phyloP scores from a whole-genome alignment of 1,140 invertebrate genomes.

The Semibalanus balanoides region DNA sequence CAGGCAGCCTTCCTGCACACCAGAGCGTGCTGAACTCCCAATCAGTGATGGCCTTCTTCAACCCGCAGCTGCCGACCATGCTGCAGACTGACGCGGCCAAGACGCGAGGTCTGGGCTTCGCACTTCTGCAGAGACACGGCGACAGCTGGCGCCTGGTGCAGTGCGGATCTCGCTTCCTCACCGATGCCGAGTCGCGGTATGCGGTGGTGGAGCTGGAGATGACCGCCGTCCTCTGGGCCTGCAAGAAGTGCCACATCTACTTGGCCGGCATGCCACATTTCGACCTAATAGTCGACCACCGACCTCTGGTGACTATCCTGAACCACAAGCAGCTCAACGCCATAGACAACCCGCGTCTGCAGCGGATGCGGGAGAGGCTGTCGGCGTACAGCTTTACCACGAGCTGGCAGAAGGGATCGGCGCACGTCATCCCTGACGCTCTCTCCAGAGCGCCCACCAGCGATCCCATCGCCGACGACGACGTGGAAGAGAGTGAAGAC shows the following conservation, averaged over 20 bases:
- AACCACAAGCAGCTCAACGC: conserved; percentile 12
- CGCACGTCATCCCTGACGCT: no score
- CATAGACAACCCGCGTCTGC: conserved; percentile 17
- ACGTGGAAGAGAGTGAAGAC: no score
- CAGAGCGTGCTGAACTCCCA: no score
- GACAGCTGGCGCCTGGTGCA: conserved; percentile 15
- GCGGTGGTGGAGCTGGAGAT: conserved; percentile 16
- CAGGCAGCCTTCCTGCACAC: no score
- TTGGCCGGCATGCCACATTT: conserved; percentile 16
- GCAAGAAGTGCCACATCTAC: no score
- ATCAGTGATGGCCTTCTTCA: no score
- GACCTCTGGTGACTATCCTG: conserved; percentile 13
- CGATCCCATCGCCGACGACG: no score
- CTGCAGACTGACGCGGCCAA: conserved; percentile 15
- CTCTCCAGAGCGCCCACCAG: no score
- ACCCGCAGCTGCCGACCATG: no score
- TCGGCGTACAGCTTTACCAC: conserved; percentile 12
- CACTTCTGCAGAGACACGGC: conserved; percentile 13
- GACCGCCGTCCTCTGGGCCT: conserved; percentile 17
- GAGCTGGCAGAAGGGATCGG: no score
- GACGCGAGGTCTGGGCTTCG: conserved; percentile 16
- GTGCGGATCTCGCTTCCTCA: conserved; percentile 13
- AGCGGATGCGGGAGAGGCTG: conserved; percentile 15
- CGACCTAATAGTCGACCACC: conserved; percentile 15
- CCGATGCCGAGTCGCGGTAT: conserved; percentile 15